These are phyloP conservation scores for Drosophila peninsularis DNA, from an alignment of 2,888 invertebrate genomes.

Conservation along the genomic window DNA sequence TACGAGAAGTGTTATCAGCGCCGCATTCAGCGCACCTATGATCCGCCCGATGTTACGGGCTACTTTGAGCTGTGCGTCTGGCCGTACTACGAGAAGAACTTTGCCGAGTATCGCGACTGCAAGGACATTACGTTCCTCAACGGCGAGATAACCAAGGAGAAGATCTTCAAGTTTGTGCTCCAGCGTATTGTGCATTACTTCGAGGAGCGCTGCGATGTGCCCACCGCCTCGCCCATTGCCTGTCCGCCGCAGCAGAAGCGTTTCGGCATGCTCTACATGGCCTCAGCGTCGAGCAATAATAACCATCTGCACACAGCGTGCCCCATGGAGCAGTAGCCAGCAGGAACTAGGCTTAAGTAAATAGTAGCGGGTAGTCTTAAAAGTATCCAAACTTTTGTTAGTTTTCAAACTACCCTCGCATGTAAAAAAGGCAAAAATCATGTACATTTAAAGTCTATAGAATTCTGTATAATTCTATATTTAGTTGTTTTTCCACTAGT, in stretches of 20 bases:
- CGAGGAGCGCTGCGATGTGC: conserved; percentile 79
- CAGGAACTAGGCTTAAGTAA: not conserved
- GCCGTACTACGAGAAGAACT: conserved; percentile 90
- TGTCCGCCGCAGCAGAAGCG: conserved; percentile 80
- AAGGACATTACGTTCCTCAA: conserved; percentile 83
- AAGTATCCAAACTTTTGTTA: not conserved
- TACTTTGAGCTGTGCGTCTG: conserved; percentile 96
- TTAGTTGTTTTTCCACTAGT: conserved; percentile 19
- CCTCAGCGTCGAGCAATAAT: conserved; percentile 27
- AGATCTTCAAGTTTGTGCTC: conserved; percentile 82
- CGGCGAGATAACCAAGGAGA: conserved; percentile 82
- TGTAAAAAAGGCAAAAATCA: conserved; percentile 19
- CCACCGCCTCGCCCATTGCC: conserved; percentile 41
- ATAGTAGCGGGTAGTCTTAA: not conserved
- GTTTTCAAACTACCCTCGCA: not conserved
- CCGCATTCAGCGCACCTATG: conserved; percentile 88
- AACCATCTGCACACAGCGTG: conserved; percentile 67
- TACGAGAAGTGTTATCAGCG: conserved; percentile 89
- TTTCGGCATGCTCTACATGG: conserved; percentile 61
- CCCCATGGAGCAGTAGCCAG: conserved; percentile 81
- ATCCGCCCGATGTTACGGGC: conserved; percentile 93
- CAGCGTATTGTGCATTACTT: conserved; percentile 80
- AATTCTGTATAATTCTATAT: conserved; percentile 9
- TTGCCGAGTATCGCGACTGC: conserved; percentile 84
- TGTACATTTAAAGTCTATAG: conserved; percentile 31